Conservation (phyloP, 1,140 invertebrate species). For the Anastatus disparis region DNA sequence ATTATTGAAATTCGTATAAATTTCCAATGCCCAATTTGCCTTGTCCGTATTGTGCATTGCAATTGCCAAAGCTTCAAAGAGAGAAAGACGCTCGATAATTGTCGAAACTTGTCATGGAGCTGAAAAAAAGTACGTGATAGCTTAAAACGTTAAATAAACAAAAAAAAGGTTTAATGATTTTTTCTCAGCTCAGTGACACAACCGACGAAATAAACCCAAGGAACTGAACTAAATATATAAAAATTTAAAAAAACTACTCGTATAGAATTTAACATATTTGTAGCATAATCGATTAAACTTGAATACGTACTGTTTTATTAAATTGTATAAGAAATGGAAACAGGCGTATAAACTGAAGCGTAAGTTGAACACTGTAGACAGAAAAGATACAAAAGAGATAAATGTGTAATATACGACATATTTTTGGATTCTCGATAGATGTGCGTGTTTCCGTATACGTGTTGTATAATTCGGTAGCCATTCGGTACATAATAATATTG, state of each 20-base stretch:
- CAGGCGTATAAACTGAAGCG: conserved; percentile 2
- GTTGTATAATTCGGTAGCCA: conserved; percentile 27
- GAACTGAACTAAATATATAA: conserved; percentile 36
- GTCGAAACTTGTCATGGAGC: not conserved
- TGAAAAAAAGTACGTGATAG: conserved; percentile 3
- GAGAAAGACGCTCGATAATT: not conserved
- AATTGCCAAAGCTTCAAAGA: conserved; percentile 32
- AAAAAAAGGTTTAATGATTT: no score
- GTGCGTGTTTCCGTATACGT: conserved; percentile 29
- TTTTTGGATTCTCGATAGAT: conserved; percentile 39
- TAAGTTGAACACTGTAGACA: conserved; percentile 21
- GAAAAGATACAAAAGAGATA: conserved; percentile 5
- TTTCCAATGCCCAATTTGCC: conserved; percentile 19
- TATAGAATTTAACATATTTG: conserved; percentile 13
- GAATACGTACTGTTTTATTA: conserved; percentile 19
- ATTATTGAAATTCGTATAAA: no score
- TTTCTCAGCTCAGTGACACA: conserved; percentile 2
- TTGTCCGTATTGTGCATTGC: conserved; percentile 27
- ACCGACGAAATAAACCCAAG: conserved; percentile 1
- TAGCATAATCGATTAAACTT: conserved; percentile 18
- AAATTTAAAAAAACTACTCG: conserved; percentile 24
- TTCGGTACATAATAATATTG: conserved; percentile 5
- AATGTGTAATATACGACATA: conserved; percentile 33
- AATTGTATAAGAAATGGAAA: conserved; percentile 11
- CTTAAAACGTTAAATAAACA: no score